Base-by-base conservation (phyloP, 1,140 invertebrate genomes). In the Copidosoma floridanum region DNA sequence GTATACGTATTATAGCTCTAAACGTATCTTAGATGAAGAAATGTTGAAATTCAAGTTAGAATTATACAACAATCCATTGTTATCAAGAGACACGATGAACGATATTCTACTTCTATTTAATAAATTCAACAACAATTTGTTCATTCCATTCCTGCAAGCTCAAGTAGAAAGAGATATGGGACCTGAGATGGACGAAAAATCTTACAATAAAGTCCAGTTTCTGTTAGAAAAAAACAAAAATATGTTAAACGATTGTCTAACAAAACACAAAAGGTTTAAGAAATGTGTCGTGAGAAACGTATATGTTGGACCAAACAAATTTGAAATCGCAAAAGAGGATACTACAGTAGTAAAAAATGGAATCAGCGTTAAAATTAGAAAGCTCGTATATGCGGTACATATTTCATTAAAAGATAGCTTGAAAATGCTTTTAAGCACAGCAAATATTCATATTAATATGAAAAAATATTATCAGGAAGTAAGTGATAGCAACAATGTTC, bases 31-130 rank as follows among this genome's bases (percentile, higher is more conserved):
- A n/a, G n/a, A n/a, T n/a, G n/a, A n/a, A n/a, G n/a, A n/a, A n/a
- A n/a, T n/a, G n/a, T n/a, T n/a, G n/a, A n/a, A n/a, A n/a, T n/a
- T n/a, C n/a, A n/a, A n/a, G 18, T 43, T 67, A n/a, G 27, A 53
- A 38, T 56, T 67, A 27, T 64, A 65, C 35, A 57, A 65, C 32
- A 63, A 63, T 54, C 62, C 65, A 14, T 32, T 52, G 20, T 56
- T 67, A 43, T 64, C 62, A 8, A 53, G 62, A 43, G 61, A 61
- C 44, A 54, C 58, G 16, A 58, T 64, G 18, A 23, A 59, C 27
- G 20, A 50, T 57, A 40, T 67, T 11, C 56, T 67, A 29, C 16
- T 14, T 16, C 26, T 1, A 2, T 58, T 67, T n/a, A 21, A 46
- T 37, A 59, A 61, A 38, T 67, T 58, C 14, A 57, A 44, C 21